Base-by-base conservation (phyloP, 2,113 vertebrate species). In the Probosciger aterrimus region DNA sequence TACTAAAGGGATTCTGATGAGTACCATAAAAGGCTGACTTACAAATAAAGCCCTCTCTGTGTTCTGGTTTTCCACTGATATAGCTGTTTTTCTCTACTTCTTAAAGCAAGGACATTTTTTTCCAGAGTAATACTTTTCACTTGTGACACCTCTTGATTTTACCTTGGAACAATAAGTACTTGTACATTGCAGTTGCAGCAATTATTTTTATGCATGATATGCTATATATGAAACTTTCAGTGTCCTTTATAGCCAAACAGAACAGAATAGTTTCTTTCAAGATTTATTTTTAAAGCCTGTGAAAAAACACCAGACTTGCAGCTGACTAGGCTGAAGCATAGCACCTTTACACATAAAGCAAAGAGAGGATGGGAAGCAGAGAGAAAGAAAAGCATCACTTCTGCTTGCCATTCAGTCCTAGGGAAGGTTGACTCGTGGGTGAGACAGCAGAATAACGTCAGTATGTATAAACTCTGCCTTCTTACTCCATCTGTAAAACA, bases 111-210 rank as follows among this genome's bases (percentile, higher is more conserved):
- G 39, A 57, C n/a, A 27, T 39, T 78, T 92, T 91, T 52, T 79
- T 71, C 19, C 35, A 79, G 59, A 89, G 81, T 39, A 74, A 46
- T 79, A 95, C 83, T 93, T 96, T 94, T 93, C 49, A 93, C 68
- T 71, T 64, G 39, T 93, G 95, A 89, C 86, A 91, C 53, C 69
- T 88, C 90, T 81, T 83, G 82, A 71, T 93, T 95, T 89, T 89
- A 70, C 87, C 71, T 63, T 55, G 62, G 97, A 93, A 97, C 93
- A 95, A 78, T 93, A 92, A 84, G 94, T 91, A 53, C 95, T 91
- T 77, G 90, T 86, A 92, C 77, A 53, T 10, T 94, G 93, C 91
- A 94, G 90, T 65, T 55, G 44, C 79, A 91, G 94, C 5, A 0
- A 95, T 92, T 95, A 93, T 91, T 94, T 95, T 96, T 95, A 90